phyloP scores from a whole-genome alignment of 2,888 invertebrate species.

The Drosophila hamatofila region DNA sequence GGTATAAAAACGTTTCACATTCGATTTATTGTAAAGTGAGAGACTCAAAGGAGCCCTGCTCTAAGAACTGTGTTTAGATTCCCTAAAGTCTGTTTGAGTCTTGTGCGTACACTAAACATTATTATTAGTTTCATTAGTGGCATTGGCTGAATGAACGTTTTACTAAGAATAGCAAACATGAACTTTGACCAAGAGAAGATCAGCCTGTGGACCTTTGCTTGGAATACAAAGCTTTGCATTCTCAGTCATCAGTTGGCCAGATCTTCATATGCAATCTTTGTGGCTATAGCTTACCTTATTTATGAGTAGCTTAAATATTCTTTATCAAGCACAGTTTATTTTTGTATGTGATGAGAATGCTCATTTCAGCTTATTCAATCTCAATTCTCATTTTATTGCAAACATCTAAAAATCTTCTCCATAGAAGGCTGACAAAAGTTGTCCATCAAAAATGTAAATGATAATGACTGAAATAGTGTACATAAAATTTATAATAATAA shows the following conservation, averaged over 20 bases:
- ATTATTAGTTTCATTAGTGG: slow-evolving; percentile 4
- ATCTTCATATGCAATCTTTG: too few species aligned
- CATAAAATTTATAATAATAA: too few species aligned
- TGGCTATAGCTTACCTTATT: too few species aligned
- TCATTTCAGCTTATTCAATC: too few species aligned
- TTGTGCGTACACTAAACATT: slow-evolving; percentile 3
- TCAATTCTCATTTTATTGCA: background rate
- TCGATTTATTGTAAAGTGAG: slow-evolving; percentile 2
- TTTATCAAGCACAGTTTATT: too few species aligned
- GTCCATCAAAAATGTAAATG: too few species aligned
- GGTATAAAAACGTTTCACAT: slow-evolving; percentile 27
- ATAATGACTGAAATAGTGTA: too few species aligned
- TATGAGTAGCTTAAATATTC: too few species aligned
- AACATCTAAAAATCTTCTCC: background rate
- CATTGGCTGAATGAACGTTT: background rate
- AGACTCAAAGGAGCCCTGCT: background rate
- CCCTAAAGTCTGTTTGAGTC: background rate
- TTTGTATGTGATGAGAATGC: too few species aligned
- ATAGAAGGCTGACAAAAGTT: too few species aligned
- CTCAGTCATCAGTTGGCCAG: too few species aligned
- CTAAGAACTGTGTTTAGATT: background rate
- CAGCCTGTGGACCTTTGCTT: background rate
- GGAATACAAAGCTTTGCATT: background rate
- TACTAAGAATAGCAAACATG: background rate
- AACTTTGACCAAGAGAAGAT: background rate